Conservation (phyloP, 2,113 vertebrate species). For the Panthera uncia region DNA sequence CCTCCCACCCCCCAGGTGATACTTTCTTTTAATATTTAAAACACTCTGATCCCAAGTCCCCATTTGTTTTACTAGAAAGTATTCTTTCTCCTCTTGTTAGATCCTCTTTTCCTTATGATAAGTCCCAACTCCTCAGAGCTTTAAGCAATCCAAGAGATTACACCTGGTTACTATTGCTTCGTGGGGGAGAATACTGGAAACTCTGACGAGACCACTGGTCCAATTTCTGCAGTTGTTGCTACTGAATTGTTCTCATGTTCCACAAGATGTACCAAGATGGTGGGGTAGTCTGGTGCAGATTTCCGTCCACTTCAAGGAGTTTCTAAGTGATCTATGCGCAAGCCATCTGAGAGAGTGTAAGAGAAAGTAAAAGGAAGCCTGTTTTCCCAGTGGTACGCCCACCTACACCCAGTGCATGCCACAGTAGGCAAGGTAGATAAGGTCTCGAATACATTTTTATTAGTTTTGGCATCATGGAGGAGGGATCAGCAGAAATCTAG, state of each 20-base stretch:
- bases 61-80: background rate
- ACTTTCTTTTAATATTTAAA: constrained; percentile 21
- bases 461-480: background rate
- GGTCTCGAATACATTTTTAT: background rate
- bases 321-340: background rate
- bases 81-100: background rate
- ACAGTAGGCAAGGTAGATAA: background rate
- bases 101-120: background rate
- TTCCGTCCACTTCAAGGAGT: background rate
- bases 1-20: too few species aligned
- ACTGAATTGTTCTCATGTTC: background rate
- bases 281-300: background rate
- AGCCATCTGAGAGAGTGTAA: background rate
- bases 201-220: background rate
- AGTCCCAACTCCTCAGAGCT: background rate
- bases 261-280: too few species aligned
- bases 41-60: background rate
- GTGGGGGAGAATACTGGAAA: constrained; percentile 6
- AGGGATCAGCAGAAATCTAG: background rate
- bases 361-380: background rate
- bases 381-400: background rate
- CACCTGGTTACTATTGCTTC: background rate
- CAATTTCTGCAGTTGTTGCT: background rate
- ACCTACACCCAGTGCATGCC: background rate
- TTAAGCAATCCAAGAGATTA: constrained; percentile 19